phyloP scores from a whole-genome alignment of 37 sponge, comb jelly and placozoan species.

The Spongilla lacustris region DNA sequence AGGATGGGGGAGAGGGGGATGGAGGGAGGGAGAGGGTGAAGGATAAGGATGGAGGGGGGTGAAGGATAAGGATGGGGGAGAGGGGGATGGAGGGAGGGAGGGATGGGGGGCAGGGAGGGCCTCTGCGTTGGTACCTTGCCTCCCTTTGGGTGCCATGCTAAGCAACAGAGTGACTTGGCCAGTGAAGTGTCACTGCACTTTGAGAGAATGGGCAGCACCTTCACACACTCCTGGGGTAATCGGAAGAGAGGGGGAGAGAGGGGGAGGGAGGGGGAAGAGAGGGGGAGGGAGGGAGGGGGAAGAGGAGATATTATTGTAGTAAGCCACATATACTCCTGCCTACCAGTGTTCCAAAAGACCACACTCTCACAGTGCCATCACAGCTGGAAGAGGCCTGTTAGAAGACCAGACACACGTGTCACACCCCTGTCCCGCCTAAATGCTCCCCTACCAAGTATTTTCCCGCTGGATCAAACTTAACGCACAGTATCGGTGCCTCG shows the following conservation, averaged over 20 bases:
- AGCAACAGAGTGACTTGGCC: slow-evolving; percentile 30
- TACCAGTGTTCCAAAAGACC: slow-evolving; percentile 53
- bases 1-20: background rate
- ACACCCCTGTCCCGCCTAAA: background rate
- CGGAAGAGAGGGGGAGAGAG: background rate
- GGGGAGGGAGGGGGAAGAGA: background rate
- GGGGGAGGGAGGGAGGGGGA: too few species aligned
- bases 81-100: background rate
- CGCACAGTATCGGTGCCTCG: slow-evolving; percentile 74
- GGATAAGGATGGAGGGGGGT: too few species aligned
- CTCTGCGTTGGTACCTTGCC: slow-evolving; percentile 38
- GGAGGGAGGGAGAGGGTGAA: background rate
- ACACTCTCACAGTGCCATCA: slow-evolving; percentile 71
- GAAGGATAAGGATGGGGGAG: too few species aligned
- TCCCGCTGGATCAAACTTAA: slow-evolving; percentile 56
- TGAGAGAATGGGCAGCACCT: slow-evolving; percentile 41
- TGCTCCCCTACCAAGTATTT: slow-evolving; percentile 39
- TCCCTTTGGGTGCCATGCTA: slow-evolving; percentile 68
- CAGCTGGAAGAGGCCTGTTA: slow-evolving; percentile 57
- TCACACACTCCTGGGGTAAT: slow-evolving; percentile 31
- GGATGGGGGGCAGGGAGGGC: background rate
- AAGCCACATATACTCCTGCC: background rate
- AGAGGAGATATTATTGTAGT: background rate
- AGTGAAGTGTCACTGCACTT: slow-evolving; percentile 58
- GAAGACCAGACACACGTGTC: background rate